A percentile compares a stretch with the other conserved stretches of the same genome.
phyloP scores from a whole-genome alignment of 2,888 invertebrate species.

The Scaptomyza cyrtandrae region DNA sequence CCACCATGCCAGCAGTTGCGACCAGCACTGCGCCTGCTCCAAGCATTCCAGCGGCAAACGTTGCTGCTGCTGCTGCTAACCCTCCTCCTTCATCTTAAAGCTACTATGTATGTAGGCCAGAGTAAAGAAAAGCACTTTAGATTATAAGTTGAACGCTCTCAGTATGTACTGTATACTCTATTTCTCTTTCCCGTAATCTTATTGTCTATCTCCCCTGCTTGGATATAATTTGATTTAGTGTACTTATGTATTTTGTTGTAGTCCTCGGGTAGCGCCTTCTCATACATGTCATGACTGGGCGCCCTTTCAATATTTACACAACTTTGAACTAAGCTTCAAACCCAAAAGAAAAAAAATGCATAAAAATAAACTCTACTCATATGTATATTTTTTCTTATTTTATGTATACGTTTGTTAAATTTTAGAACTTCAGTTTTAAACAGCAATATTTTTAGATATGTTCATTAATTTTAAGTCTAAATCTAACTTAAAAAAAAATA shows the following conservation, averaged over 20 bases:
- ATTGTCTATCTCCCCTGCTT: constrained; percentile 38
- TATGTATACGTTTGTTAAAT: not conserved
- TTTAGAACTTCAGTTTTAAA: not conserved
- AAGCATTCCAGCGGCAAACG: constrained; percentile 66
- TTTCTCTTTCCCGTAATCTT: constrained; percentile 22
- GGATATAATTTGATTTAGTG: constrained; percentile 31
- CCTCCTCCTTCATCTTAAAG: constrained; percentile 64
- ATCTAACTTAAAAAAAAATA: not conserved
- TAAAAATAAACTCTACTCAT: constrained; percentile 70
- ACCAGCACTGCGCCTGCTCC: constrained; percentile 42
- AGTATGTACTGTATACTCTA: constrained; percentile 70
- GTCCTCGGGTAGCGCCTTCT: constrained; percentile 10
- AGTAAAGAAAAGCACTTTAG: constrained; percentile 50
- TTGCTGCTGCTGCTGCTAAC: constrained; percentile 40
- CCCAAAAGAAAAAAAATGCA: constrained; percentile 36
- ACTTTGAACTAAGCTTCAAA: constrained; percentile 58
- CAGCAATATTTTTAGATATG: not conserved
- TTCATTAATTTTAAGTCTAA: no score
- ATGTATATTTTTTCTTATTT: constrained; percentile 23
- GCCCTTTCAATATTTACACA: constrained; percentile 40
- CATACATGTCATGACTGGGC: constrained; percentile 11
- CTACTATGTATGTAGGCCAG: constrained; percentile 21
- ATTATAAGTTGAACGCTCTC: constrained; percentile 67
- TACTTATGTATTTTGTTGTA: constrained; percentile 46
- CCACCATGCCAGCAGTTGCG: constrained; percentile 39